Conservation (phyloP, 2,113 vertebrate genomes). For the Chlorodrepanis virens region DNA sequence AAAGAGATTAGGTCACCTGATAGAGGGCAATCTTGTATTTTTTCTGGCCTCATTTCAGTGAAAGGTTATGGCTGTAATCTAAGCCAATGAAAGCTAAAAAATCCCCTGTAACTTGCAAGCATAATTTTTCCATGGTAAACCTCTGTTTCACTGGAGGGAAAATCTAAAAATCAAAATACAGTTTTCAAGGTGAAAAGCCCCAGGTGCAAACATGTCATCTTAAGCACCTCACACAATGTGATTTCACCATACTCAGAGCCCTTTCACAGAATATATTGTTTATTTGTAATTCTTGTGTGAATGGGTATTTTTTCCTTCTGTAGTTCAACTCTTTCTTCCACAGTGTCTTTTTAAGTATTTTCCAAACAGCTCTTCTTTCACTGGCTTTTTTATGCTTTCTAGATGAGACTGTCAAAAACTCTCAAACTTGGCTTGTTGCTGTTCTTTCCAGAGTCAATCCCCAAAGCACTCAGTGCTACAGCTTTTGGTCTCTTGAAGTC, state of each 20-base stretch:
- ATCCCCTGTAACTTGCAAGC: background rate
- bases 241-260: background rate
- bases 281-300: background rate
- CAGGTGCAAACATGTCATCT: background rate
- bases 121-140: background rate
- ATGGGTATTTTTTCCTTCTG: background rate
- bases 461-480: background rate
- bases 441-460: background rate
- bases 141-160: background rate
- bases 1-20: background rate
- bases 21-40: background rate
- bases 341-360: background rate
- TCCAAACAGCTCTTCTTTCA: background rate
- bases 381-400: background rate
- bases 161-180: background rate
- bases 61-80: background rate
- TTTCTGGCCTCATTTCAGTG: background rate
- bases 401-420: background rate
- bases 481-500: background rate
- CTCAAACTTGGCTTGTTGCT: background rate
- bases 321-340: background rate
- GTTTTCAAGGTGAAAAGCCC: background rate
- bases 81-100: background rate
- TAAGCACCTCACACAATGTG: background rate
- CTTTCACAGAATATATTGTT: background rate